Evolutionary conservation across 2,888 invertebrate species (phyloP), one percentile per base, ranked within the genome.

Genomic region (Agrypnus murinus): DNA sequence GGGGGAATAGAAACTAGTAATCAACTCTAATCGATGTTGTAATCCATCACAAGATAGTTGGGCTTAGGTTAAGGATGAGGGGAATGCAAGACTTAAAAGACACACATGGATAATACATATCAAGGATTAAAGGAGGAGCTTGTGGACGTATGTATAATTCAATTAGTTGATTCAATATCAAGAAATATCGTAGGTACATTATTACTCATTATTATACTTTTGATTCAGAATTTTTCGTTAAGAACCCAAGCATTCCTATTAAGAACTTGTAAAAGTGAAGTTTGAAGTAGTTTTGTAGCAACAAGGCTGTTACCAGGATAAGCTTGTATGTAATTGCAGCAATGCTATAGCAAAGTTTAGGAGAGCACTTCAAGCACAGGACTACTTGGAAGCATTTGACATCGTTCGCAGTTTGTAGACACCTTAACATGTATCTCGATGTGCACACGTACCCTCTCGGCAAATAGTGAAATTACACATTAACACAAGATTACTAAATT

Each of bases 21-120:
- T 85, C 85, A 83, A 80, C 79, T 83, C 83, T 85, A 85, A 85
- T 85, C 85, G 85, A 85, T 84, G 82, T 80, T 79, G 84, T 85
- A 85, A 85, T 85, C 85, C 84, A 85, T 85, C 85, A 85, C 83
- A 81, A 31, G 48, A 50, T 59, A 64, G 66, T 71, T 71, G 34
- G 50, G 65, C 65, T 70, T 76, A 77, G 74, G 74, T 74, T 74
- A 73, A 71, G 68, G 69, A 67, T 46, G 65, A 70, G 68, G 70
- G 59, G 65, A n/a, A 25, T 73, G 69, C 63, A 62, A 63, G 60
- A 46, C 40, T 63, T 58, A 53, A 67, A 71, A 65, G 71, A 71
- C 63, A 71, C 67, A 62, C 57, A 34, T 50, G 65, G 70, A 65
- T 57, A 70, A 45, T 40, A 45, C 59, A 43, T 48, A 53, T 65